Percentiles rank a stretch among this genome's conserved stretches.
phyloP scores from a whole-genome alignment of 2,888 invertebrate species.

The Lysandra bellargus region DNA sequence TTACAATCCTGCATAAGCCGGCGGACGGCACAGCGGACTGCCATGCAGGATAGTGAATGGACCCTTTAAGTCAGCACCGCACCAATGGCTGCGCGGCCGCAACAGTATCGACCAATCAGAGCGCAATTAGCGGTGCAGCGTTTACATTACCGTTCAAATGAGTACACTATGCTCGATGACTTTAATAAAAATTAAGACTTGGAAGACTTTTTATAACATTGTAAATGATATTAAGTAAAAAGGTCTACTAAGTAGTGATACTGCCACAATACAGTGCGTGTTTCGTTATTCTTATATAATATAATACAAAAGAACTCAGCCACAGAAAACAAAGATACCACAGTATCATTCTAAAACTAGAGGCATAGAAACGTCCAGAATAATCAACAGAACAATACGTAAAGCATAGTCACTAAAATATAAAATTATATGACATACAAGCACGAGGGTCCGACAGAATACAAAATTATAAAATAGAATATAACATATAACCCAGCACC shows the following conservation, averaged over 20 bases:
- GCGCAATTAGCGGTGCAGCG: background rate
- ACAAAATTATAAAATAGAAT: conserved; percentile 71
- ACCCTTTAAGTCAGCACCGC: too few species aligned
- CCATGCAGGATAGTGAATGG: too few species aligned
- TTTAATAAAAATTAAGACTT: background rate
- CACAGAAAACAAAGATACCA: conserved; percentile 44
- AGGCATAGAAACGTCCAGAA: conserved; percentile 50
- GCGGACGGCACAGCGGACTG: too few species aligned
- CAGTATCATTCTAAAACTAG: conserved; percentile 45
- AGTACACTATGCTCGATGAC: background rate
- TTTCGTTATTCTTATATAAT: conserved; percentile 41
- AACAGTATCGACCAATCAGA: background rate
- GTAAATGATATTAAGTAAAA: conserved; percentile 8
- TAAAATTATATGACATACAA: conserved; percentile 67
- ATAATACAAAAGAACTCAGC: conserved; percentile 43
- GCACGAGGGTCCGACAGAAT: conserved; percentile 71
- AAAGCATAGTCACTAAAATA: conserved; percentile 61
- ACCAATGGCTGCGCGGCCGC: background rate
- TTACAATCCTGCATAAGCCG: too few species aligned
- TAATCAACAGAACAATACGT: conserved; percentile 73
- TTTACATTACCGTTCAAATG: background rate
- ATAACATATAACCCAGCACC: conserved; percentile 77
- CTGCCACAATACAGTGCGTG: conserved; percentile 42
- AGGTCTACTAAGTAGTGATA: conserved; percentile 38
- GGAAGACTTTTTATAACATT: conserved; percentile 1